A percentile compares a stretch with the other conserved stretches of the same genome.
phyloP scores from a whole-genome alignment of 2,797 vertebrate genomes.

The Tamandua tetradactyla region DNA sequence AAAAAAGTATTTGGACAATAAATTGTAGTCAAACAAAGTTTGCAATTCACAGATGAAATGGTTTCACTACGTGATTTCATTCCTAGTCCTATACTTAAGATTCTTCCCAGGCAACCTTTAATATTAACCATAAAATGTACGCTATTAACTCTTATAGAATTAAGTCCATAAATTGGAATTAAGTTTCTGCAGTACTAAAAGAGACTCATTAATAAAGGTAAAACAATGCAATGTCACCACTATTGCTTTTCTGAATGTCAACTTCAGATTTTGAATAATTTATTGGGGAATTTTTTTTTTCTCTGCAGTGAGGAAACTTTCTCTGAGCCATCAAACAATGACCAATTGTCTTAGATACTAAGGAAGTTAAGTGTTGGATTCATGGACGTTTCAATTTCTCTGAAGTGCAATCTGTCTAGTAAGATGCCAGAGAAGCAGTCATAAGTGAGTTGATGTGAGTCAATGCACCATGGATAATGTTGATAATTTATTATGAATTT shows the following conservation, averaged over 20 bases:
- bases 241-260: background rate
- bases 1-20: background rate
- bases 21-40: background rate
- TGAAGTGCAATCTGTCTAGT: background rate
- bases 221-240: background rate
- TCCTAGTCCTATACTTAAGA: background rate
- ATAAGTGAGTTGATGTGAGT: background rate
- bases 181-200: background rate
- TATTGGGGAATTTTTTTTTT: background rate
- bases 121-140: background rate
- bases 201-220: background rate
- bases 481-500: background rate
- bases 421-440: background rate
- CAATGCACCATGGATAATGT: background rate
- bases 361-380: background rate
- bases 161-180: background rate
- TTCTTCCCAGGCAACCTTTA: background rate
- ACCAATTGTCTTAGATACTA: background rate
- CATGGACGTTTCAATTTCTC: background rate
- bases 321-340: background rate
- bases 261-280: background rate
- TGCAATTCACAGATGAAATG: background rate
- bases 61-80: no score
- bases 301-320: background rate
- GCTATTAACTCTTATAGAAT: background rate